These are phyloP conservation scores for Telenomus remus DNA, from an alignment of 1,140 invertebrate genomes.

Conservation along the genomic window DNA sequence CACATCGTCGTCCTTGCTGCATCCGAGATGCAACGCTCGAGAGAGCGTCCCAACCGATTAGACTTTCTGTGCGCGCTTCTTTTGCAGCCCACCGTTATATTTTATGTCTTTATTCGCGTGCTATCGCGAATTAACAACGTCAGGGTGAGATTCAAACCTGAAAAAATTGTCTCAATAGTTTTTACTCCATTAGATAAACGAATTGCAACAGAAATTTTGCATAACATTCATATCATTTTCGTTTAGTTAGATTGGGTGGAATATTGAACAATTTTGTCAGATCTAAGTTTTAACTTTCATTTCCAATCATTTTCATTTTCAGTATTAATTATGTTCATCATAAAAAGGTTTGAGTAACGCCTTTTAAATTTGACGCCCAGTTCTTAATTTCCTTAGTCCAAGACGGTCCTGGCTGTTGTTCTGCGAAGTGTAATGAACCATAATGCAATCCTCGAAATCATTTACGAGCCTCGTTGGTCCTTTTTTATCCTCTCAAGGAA, in stretches of 20 bases:
- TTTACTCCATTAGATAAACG: too few relatives aligned
- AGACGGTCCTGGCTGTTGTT: background rate
- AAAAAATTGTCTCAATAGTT: too few relatives aligned
- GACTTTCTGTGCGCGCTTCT: slow-evolving; percentile 38
- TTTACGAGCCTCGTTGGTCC: too few relatives aligned
- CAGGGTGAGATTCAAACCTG: too few relatives aligned
- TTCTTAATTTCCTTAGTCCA: slow-evolving; percentile 25
- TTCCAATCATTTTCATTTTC: too few relatives aligned
- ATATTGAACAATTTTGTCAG: too few relatives aligned
- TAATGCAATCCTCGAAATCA: too few relatives aligned
- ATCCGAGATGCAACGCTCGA: slow-evolving; percentile 25
- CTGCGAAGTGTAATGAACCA: background rate
- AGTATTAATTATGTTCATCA: slow-evolving; percentile 25
- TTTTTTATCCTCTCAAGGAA: too few relatives aligned
- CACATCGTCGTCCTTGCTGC: slow-evolving; percentile 66
- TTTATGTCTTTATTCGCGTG: slow-evolving; percentile 70
- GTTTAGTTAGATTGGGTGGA: too few relatives aligned
- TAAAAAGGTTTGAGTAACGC: slow-evolving; percentile 10
- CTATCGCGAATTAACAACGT: slow-evolving; percentile 59
- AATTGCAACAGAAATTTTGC: too few relatives aligned
- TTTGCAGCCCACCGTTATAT: slow-evolving; percentile 66
- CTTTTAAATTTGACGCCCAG: slow-evolving; percentile 38
- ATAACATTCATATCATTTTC: too few relatives aligned
- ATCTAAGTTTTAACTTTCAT: too few relatives aligned
- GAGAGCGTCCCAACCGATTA: slow-evolving; percentile 17